Base-by-base conservation (phyloP, 2,113 vertebrate species). In the Laticauda colubrina region DNA sequence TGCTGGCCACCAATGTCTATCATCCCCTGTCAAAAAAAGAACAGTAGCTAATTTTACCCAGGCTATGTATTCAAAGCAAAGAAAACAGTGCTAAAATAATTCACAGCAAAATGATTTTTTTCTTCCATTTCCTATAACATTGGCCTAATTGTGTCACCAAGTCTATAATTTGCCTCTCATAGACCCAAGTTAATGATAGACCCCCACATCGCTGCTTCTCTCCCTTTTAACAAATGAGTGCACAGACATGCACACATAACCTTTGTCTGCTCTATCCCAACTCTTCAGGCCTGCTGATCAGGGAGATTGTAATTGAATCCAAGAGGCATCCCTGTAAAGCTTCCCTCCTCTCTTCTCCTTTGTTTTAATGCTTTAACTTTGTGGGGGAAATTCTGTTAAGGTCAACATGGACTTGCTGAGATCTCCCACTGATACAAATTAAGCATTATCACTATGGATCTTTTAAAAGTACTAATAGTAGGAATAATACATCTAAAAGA, bases 131-230 rank as follows among this genome's bases (percentile, higher is more conserved):
- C 94, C 94, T 85, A 90, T 91, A 18, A 10, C 92, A 94, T 26
- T 91, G 94, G 92, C 94, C 95, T 95, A 95, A 96, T 97, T 96
- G 94, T 92, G 94, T 95, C 56, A 2, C 92, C 64, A 0, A 96
- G 93, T 90, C 94, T 94, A 94, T 95, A 96, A 97, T 97, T 96
- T 97, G 95, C 96, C 90, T 96, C 94, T 96, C 92, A 21, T 59
- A 64, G 94, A 95, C 51, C 90, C 94, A 91, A 94, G 91, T 93
- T 96, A 97, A 95, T 94, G 95, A 95, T 89, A 93, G 93, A 90
- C 93, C 95, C 95, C 95, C 43, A 88, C 0, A 0, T 57, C 91
- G 93, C 94, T 94, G 94, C 92, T 0, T 51, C 92, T 94, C 94
- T 0, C 0, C 8, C 0, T 1, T 48, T 89, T 88, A 89, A 92